phyloP scores from a whole-genome alignment of 1,140 invertebrate species.

The Drosophila kohkoa region DNA sequence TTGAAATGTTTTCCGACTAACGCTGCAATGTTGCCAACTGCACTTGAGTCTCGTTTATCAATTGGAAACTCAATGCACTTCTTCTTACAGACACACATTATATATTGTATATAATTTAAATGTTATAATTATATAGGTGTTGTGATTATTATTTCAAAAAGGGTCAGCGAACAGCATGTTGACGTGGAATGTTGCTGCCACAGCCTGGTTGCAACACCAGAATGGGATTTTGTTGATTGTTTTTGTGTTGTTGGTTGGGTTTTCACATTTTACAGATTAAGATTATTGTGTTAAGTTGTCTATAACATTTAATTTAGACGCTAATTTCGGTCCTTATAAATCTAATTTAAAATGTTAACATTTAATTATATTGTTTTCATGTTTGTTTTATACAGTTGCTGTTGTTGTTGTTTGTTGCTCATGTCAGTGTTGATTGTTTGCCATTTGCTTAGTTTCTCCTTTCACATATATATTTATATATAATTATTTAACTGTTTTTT shows the following conservation, averaged over 20 bases:
- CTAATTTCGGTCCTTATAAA: conserved; percentile 63
- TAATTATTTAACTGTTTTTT: conserved; percentile 8
- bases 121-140: conserved; percentile 12
- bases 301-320: conserved; percentile 77
- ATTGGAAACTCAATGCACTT: conserved; percentile 29
- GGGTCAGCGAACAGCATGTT: conserved; percentile 19
- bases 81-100: not conserved
- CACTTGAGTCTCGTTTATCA: conserved; percentile 31
- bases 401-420: conserved; percentile 51
- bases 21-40: not conserved
- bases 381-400: conserved; percentile 52
- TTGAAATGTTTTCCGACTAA: conserved; percentile 18
- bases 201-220: conserved; percentile 1
- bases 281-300: conserved; percentile 48
- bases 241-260: not conserved
- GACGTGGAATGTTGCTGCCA: conserved; percentile 59
- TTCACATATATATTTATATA: conserved; percentile 16
- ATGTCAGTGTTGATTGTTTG: conserved; percentile 37
- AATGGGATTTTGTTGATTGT: not conserved
- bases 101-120: conserved; percentile 25
- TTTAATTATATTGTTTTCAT: conserved; percentile 62
- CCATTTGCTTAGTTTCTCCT: conserved; percentile 30
- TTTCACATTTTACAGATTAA: conserved; percentile 27
- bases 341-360: conserved; percentile 79
- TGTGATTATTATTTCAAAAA: not conserved